A percentile compares a stretch with the other conserved stretches of the same genome.
Evolutionary conservation across 2,797 vertebrate genomes (phyloP).

Genomic region (Tarsius wallacei): DNA sequence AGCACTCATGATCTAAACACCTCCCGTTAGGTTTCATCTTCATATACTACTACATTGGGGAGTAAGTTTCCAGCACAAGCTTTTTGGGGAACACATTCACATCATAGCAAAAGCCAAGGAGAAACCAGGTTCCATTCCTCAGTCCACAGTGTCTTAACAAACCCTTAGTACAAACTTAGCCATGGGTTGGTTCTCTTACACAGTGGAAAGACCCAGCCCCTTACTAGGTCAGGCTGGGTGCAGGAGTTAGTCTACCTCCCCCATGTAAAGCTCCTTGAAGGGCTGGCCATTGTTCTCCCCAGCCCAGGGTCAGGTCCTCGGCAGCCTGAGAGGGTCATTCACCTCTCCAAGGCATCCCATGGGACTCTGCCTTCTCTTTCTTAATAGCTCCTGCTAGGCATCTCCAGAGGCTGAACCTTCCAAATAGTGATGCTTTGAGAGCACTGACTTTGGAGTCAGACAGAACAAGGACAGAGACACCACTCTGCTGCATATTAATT

Average conservation of each 20-base stretch:
- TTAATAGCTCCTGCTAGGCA: neutral
- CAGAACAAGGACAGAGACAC: neutral
- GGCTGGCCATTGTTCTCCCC: neutral
- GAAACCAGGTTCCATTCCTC: neutral
- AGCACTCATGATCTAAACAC: neutral
- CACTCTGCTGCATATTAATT: neutral
- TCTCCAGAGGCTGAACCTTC: neutral
- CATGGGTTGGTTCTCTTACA: neutral
- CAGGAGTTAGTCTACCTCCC: neutral
- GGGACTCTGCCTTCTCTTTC: neutral
- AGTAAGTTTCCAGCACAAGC: neutral
- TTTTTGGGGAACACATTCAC: neutral
- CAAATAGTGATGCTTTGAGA: neutral
- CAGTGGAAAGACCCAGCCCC: neutral
- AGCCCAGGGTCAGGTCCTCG: neutral
- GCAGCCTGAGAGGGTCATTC: neutral
- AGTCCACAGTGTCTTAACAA: neutral
- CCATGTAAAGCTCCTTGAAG: neutral
- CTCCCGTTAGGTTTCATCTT: neutral
- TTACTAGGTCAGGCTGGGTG: neutral
- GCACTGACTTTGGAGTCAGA: neutral
- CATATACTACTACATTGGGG: too few relatives aligned
- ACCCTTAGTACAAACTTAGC: neutral
- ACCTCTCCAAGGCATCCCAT: neutral
- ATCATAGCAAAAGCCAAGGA: neutral